These are phyloP conservation scores for Motacilla tschutschensis DNA, from an alignment of 2,113 vertebrate genomes.

Conservation along the genomic window DNA sequence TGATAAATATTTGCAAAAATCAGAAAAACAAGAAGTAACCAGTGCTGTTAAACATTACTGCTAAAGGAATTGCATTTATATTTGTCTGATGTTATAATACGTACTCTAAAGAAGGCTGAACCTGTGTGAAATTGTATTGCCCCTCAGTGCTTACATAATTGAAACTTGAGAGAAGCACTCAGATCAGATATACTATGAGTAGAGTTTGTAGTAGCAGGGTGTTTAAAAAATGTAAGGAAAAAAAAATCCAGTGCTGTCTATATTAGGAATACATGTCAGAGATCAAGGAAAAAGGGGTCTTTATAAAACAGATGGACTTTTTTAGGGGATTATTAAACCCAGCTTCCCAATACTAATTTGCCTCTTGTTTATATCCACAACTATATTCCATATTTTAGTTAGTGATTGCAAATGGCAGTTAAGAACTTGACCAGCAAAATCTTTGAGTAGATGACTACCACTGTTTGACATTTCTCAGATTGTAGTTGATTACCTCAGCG, in stretches of 20 bases:
- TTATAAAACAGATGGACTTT: constrained; percentile 67
- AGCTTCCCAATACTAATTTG: constrained; percentile 64
- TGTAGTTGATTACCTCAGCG: constrained; percentile 54
- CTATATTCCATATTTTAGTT: constrained; percentile 55
- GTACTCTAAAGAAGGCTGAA: constrained; percentile 2
- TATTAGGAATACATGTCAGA: constrained; percentile 38
- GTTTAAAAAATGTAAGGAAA: constrained; percentile 27
- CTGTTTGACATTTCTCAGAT: constrained; percentile 72
- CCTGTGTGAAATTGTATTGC: constrained; percentile 60
- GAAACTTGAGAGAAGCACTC: constrained; percentile 53
- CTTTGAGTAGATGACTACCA: constrained; percentile 50
- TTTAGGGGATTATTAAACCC: constrained; percentile 67
- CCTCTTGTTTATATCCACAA: constrained; percentile 54
- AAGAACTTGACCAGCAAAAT: constrained; percentile 56
- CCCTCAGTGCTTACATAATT: constrained; percentile 64
- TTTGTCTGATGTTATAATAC: background rate
- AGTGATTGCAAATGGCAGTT: constrained; percentile 67
- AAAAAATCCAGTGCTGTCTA: constrained; percentile 14
- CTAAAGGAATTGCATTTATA: background rate
- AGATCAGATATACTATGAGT: constrained; percentile 22
- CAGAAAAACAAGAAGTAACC: background rate
- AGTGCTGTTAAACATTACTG: background rate
- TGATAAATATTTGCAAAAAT: constrained; percentile 25
- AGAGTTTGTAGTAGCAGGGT: constrained; percentile 44
- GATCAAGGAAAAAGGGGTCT: constrained; percentile 51